Base-by-base conservation (phyloP, 2,113 vertebrate species). In the Polypterus senegalus region DNA sequence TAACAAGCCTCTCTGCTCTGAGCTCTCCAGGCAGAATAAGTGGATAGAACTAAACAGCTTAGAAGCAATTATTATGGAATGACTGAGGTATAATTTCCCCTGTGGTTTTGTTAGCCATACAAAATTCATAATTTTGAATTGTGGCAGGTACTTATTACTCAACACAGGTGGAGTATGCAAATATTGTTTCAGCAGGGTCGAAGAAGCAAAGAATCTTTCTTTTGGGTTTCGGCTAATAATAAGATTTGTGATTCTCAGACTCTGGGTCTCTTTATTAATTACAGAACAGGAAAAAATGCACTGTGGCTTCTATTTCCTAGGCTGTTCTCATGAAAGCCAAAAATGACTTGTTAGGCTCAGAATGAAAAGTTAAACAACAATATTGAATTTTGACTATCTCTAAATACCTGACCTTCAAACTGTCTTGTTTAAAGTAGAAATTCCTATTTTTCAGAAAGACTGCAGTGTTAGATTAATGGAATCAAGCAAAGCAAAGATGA, bases 141-240 rank as follows among this genome's bases (percentile, higher is more conserved):
- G 87, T 89, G 83, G 83, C 84, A 87, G 87, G 87, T 87, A 88
- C 86, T 90, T 86, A 87, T 86, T 86, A 88, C 82, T 80, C 82
- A 84, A 86, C 87, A 78, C 88, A 91, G 91, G 89, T 91, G 88
- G 84, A 86, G 87, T 84, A 88, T 88, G 86, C 84, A 88, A 89
- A 88, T 87, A 86, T 85, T 86, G 82, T 83, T 85, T 82, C 83
- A 86, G 82, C 79, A 80, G 75, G 78, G 85, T 66, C 60, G 63
- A 67, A 57, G 58, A 72, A 67, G 80, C 81, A 82, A 83, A 71
- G 75, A 84, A 84, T 80, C 83, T 87, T 85, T 84, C 84, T 88
- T 86, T 84, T 81, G 77, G 79, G 78, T 83, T 85, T 85, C 81
- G 72, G 81, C 85, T 89, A 87, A 87, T 89, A 87, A 86, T 76